These are phyloP conservation scores for Scomber colias DNA, from an alignment of 2,113 vertebrate species.

Conservation along the genomic window DNA sequence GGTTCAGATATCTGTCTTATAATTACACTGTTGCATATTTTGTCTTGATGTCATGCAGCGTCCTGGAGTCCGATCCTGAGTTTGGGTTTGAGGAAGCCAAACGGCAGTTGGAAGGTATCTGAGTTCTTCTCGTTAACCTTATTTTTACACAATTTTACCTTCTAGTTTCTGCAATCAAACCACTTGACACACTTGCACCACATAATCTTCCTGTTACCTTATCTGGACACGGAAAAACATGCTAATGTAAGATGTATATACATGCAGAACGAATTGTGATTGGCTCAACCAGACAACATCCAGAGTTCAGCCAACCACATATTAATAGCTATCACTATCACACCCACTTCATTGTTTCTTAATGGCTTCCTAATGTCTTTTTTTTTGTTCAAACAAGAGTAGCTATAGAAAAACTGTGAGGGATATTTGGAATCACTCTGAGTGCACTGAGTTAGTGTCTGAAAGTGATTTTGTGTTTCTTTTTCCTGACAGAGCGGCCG, in stretches of 20 bases:
- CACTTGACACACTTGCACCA: too few species aligned
- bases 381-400: neutral
- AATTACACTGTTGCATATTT: neutral
- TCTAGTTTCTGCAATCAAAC: too few species aligned
- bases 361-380: too few species aligned
- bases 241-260: too few species aligned
- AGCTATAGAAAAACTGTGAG: neutral
- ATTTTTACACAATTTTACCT: too few species aligned
- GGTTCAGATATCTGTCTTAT: neutral
- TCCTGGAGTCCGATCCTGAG: conserved; percentile 94
- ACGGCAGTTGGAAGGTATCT: conserved; percentile 93
- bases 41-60: conserved; percentile 77
- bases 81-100: conserved; percentile 98
- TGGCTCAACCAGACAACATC: too few species aligned
- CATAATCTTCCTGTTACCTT: too few species aligned
- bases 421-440: neutral
- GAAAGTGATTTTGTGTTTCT: neutral
- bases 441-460: neutral
- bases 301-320: too few species aligned
- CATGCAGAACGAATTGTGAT: too few species aligned
- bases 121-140: neutral
- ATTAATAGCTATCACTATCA: too few species aligned
- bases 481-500: conserved; percentile 87
- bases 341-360: too few species aligned
- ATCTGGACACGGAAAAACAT: too few species aligned